Base-by-base conservation (phyloP, 2,888 invertebrate genomes). In the Fabriciana adippe region DNA sequence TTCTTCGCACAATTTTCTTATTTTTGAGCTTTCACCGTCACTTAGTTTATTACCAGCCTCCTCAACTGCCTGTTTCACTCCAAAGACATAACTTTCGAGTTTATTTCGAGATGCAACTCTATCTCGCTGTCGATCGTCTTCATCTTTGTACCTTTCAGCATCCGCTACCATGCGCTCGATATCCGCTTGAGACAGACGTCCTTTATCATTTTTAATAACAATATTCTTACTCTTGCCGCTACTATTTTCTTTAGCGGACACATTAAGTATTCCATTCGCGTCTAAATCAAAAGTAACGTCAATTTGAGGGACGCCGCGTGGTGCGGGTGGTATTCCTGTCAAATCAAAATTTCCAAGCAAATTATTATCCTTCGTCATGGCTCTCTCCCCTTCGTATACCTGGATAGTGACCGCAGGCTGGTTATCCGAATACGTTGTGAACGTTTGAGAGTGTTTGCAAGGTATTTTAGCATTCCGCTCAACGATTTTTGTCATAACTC, bases 91-190 rank as follows among this genome's bases (percentile, higher is more conserved):
- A 62, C 93, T 88, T 82, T 96, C 97, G 65, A 97, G 86, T 61
- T 93, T 93, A 83, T 97, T 97, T 69, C 95, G 94, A 41, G 95
- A 94, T 0, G 93, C 84, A 35, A 97, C 93, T 31, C 94, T 92
- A 55, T 95, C 94, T 48, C 93, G 92, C 72, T 95, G 95, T 71
- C 89, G 92, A 48, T 95, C 94, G 79, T 96, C 96, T 75, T 96
- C 96, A 31, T 94, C 94, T 65, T 94, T 94, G 81, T 95, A 96
- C 72, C 90, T 93, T 72, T 96, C 96, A 1, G 96, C 96, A 59
- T 96, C 96, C 55, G 94, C 85, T 55, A 97, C 87, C 97, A 97
- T 97, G 68, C 95, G 93, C 76, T 97, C 97, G 68, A 97, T 97
- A 70, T 97, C 97, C 18, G 95, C 95, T 82, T 97, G 96, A 16